Conservation (phyloP, 2,113 vertebrate genomes). For the Steatornis caripensis region DNA sequence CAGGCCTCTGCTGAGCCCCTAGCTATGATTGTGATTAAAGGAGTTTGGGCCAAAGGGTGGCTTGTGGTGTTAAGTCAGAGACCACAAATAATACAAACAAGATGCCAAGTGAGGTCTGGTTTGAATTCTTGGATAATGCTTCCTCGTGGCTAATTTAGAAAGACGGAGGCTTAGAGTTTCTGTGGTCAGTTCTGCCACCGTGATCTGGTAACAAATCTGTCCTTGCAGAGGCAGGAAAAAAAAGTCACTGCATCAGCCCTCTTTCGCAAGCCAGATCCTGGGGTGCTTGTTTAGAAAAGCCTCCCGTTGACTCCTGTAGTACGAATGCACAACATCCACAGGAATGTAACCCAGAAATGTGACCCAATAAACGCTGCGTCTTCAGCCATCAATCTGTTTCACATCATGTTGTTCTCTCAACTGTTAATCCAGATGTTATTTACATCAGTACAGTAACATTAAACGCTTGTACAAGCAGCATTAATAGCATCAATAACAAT, state of each 20-base stretch:
- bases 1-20: background rate
- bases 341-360: constrained; percentile 24
- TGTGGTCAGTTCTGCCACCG: background rate
- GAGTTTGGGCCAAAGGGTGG: background rate
- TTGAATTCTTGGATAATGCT: background rate
- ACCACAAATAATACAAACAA: constrained; percentile 47
- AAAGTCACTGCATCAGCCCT: background rate
- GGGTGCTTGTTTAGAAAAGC: constrained; percentile 25
- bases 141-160: background rate
- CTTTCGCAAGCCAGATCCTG: background rate
- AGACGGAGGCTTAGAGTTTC: background rate
- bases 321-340: background rate
- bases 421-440: constrained; percentile 67
- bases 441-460: constrained; percentile 41
- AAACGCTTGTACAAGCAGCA: constrained; percentile 54
- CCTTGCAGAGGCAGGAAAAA: background rate
- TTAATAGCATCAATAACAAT: constrained; percentile 61
- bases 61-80: constrained; percentile 27
- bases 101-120: background rate
- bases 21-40: constrained; percentile 7
- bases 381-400: constrained; percentile 45
- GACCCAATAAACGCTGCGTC: constrained; percentile 3
- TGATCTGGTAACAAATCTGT: constrained; percentile 6
- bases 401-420: constrained; percentile 25
- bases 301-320: background rate